phyloP scores from a whole-genome alignment of 2,888 invertebrate species.

The Nysson spinosus region DNA sequence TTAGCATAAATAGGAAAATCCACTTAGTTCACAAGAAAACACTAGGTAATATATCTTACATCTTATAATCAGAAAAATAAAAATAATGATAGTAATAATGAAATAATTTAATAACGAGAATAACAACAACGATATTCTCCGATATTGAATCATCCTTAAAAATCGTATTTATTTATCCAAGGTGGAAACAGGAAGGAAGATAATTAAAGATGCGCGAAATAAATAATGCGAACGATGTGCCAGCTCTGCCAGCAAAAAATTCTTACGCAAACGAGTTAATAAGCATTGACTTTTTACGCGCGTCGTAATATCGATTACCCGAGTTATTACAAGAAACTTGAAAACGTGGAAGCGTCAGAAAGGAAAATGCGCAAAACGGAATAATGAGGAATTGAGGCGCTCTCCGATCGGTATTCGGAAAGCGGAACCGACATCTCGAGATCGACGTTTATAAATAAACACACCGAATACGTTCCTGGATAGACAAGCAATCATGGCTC shows the following conservation, averaged over 20 bases:
- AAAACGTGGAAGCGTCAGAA: neutral
- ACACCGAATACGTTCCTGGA: neutral
- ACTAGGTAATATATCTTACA: no score
- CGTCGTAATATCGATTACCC: neutral
- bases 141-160: no score
- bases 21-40: no score
- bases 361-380: slow-evolving; percentile 6
- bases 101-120: no score
- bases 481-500: no score
- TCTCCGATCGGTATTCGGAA: slow-evolving; percentile 25
- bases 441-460: slow-evolving; percentile 41
- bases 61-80: no score
- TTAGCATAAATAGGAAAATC: no score
- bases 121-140: no score
- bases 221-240: neutral
- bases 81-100: no score
- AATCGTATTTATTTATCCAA: no score
- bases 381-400: no score
- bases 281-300: neutral
- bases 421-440: slow-evolving; percentile 16
- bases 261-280: neutral
- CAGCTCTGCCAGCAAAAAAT: neutral
- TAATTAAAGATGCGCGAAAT: neutral
- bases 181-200: no score
- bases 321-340: neutral